A percentile compares a stretch with the other conserved stretches of the same genome.
Evolutionary conservation across 53 echinoderm and acorn worm species (phyloP).

Genomic region (Glandiceps talaboti): DNA sequence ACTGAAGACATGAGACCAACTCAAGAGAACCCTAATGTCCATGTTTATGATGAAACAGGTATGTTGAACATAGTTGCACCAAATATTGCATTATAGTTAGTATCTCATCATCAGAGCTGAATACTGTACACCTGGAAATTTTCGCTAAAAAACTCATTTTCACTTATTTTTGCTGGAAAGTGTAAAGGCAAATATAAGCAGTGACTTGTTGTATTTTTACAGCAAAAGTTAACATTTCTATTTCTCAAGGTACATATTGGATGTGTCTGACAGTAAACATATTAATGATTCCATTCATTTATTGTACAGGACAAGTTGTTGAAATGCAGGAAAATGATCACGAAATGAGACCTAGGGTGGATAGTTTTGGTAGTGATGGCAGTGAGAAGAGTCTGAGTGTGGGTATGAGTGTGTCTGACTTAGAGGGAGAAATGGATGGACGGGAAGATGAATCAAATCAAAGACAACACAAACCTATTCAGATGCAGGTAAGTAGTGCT

Average conservation of each 20-base stretch:
- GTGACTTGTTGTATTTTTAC: too few relatives aligned
- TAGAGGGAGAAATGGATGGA: constrained; percentile 51
- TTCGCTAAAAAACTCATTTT: too few relatives aligned
- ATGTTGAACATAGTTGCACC: too few relatives aligned
- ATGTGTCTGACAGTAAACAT: too few relatives aligned
- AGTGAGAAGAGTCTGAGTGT: constrained; percentile 65
- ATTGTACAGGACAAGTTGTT: neutral
- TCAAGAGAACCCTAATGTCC: constrained; percentile 12
- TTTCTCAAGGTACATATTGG: too few relatives aligned
- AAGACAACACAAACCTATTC: constrained; percentile 32
- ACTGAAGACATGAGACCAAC: constrained; percentile 55
- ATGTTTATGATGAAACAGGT: constrained; percentile 2
- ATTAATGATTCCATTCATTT: too few relatives aligned
- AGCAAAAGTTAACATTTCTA: too few relatives aligned
- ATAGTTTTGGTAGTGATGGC: constrained; percentile 37
- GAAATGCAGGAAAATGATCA: neutral
- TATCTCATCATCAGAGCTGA: too few relatives aligned
- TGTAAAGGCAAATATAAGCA: too few relatives aligned
- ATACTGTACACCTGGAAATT: too few relatives aligned
- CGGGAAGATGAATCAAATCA: constrained; percentile 21
- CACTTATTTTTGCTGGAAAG: too few relatives aligned
- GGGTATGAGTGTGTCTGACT: constrained; percentile 77
- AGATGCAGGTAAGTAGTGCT: constrained; percentile 33
- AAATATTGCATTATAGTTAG: too few relatives aligned
- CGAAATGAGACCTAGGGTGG: neutral